Conservation (phyloP, 2,113 vertebrate species). For the Nyctibius bracteatus region DNA sequence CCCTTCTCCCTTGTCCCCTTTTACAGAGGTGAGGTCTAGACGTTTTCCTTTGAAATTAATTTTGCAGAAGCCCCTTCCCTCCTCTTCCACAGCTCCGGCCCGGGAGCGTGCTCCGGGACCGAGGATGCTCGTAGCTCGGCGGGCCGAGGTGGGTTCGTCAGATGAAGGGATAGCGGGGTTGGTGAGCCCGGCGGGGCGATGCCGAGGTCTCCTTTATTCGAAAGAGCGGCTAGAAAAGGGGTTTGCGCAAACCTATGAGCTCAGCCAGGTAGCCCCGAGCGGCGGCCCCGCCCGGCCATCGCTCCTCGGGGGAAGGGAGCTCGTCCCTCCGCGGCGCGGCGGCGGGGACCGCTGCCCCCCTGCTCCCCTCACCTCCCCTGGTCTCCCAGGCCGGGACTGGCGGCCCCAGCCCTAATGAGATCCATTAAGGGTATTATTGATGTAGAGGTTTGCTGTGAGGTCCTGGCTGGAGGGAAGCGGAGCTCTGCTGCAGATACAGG, state of each 20-base stretch:
- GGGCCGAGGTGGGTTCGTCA: not conserved
- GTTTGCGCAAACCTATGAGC: not conserved
- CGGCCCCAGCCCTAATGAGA: slow-evolving; percentile 49
- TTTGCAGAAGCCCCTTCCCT: not conserved
- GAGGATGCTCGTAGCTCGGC: not conserved
- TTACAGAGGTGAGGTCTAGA: not conserved
- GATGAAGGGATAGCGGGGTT: no score
- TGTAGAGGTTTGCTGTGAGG: slow-evolving; percentile 64
- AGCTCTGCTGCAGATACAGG: slow-evolving; percentile 51
- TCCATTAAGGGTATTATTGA: slow-evolving; percentile 67
- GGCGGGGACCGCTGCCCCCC: not conserved
- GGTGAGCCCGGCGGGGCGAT: not conserved
- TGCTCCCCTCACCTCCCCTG: not conserved
- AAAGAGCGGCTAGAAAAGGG: not conserved
- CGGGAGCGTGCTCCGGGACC: not conserved
- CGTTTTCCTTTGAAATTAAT: not conserved
- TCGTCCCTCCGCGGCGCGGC: not conserved
- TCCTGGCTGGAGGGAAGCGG: slow-evolving; percentile 50
- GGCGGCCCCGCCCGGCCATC: not conserved
- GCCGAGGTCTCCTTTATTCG: not conserved
- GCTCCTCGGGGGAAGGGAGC: not conserved
- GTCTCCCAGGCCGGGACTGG: not conserved
- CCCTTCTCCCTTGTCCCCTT: not conserved
- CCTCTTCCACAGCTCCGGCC: not conserved
- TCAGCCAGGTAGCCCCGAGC: not conserved